Base-by-base conservation (phyloP, 1,140 invertebrate species). In the Drosophila busckii region DNA sequence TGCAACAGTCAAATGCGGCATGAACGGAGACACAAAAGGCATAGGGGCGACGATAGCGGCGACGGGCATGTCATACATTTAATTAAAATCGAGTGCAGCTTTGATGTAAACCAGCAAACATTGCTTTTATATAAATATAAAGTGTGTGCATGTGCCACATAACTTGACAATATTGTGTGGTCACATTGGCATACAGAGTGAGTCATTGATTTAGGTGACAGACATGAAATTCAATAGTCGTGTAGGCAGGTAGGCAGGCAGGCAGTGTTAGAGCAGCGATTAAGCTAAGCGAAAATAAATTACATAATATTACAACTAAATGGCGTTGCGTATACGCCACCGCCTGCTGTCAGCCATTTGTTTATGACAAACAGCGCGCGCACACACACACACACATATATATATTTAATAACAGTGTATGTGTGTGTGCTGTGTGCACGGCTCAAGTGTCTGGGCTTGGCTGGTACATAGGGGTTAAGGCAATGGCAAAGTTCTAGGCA, bases 281-380 rank as follows among this genome's bases (percentile, higher is more conserved):
- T 63, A 70, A 83, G 76, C 61, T 75, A 58, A 76, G 53, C 69
- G 68, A 82, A 84, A 73, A 85, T 78, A 85, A 85, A 85, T 85
- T 73, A 78, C 70, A 82, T 42, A 44, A 71, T 71, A 85, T 82
- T 78, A 73, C 52, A 50, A 35, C 44, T 53, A 66, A 73, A 69
- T 50, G 69, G 37, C 46, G 44, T 45, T 50, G 49, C 41, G 52
- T 53, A 48, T 59, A 61, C 32, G 41, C 58, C 10, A 5, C 32
- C 17, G 19, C 55, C 25, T 32, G 40, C 13, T 19, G 9, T 34
- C 7, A 26, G 25, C 53, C 35, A 53, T 37, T 59, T 59, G 40
- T 61, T 29, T 37, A 15, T 12, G 3, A 13, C 28, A n/a, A 32
- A 25, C 19, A 9, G 7, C 5, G 29, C 13, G 12, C n/a, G 20